Base-by-base conservation (phyloP, 1,140 invertebrate genomes). In the Cecropterus lyciades region DNA sequence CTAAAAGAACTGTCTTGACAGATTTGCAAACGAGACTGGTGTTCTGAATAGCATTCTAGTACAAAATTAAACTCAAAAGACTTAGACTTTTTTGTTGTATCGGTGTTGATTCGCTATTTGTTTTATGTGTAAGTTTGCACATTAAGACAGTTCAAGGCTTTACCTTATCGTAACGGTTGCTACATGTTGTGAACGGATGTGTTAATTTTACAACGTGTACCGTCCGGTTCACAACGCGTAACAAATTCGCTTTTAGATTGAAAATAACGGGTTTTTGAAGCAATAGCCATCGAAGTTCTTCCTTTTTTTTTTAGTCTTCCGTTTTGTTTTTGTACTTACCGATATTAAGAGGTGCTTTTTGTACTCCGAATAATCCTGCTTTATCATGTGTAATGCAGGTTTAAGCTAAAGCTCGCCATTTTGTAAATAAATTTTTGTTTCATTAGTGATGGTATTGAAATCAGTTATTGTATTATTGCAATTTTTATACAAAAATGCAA, bases 401-500 rank as follows among this genome's bases (percentile, higher is more conserved):
- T 69, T 73, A 78, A 79, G 75, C 73, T 84, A 71, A 76, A 80
- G 70, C 75, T 89, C 79, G 82, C 85, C 83, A 84, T 88, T 80
- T 86, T 87, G 77, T 87, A 85, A 83, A 87, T 83, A 78, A 72
- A 77, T 1, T 73, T 75, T 81, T 79, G 65, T 80, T 83, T 88
- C 73, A 76, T 80, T 83, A 80, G 79, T 74, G 49, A 71, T 70
- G 66, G 77, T 84, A 79, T 80, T 82, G 72, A 81, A 81, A 85
- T 85, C 79, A 76, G 80, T 84, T 84, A 82, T 84, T 87, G 79
- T 86, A 84, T 75, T 81, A 86, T 82, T 85, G 80, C 84, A 85
- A 84, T 85, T 91, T 89, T 91, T 89, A 87, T 89, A 89, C 83
- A 86, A 91, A 87, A 85, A 81, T 83, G 80, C 79, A 86, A 91